Base-by-base conservation (phyloP, 2,113 vertebrate species). In the Corydoras maculifer region DNA sequence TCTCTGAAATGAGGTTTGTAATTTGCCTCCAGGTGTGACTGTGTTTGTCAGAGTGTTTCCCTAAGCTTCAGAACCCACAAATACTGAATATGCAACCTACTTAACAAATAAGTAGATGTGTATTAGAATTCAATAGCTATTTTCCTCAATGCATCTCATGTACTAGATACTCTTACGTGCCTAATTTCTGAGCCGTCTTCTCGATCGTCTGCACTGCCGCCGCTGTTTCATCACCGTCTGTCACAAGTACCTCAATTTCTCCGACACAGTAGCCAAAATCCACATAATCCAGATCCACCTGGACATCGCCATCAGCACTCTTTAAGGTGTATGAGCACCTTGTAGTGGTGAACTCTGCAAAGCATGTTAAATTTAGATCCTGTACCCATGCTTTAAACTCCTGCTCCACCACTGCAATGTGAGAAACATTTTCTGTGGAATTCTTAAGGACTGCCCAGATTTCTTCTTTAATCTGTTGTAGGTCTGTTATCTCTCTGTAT, bases 251-350 rank as follows among this genome's bases (percentile, higher is more conserved):
- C 73, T 91, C 89, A 51, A 91, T 87, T 76, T 91, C 90, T 32
- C 90, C 90, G 29, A 91, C 87, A 35, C 80, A 78, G 82, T 87
- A 88, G 30, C 87, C 88, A 69, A 91, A 91, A 81, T 91, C 88
- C n/a, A 87, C 86, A 65, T 87, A 80, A 75, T 91, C 90, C 8
- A 91, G 82, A 77, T 89, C 89, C 50, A 90, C 73, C 63, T 78
- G 83, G 74, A 89, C 83, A 5, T 61, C 61, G 31, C 69, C 68
- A 15, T 78, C 85, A 0, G 82, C 82, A 43, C 77, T 79, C 63
- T 81, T 70, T 25, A 90, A 64, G 65, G 35, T 73, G 77, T 87
- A 91, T 0, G 88, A 87, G 70, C 73, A 51, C 11, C 90, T 77
- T 35, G 70, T 51, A 7, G 90, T 91, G 59, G 83, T 87, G 74